Conservation (phyloP, 2,797 vertebrate species). For the Crypturellus tataupa region DNA sequence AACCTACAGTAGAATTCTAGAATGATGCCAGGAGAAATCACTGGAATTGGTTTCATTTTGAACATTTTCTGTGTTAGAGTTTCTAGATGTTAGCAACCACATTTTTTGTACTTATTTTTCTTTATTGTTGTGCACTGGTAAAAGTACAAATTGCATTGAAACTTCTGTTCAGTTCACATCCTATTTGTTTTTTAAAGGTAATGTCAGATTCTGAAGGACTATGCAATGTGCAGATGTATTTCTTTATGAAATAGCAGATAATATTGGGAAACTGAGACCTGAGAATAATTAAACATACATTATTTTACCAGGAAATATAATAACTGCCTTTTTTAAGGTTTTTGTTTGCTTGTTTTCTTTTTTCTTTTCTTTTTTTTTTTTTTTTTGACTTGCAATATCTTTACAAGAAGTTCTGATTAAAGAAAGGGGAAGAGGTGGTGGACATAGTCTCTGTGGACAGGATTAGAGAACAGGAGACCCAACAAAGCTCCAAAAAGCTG, state of each 20-base stretch:
- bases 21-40: not conserved
- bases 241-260: not conserved
- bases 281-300: not conserved
- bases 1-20: not conserved
- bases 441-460: not conserved
- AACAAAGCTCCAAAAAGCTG: not conserved
- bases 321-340: not conserved
- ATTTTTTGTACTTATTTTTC: not conserved
- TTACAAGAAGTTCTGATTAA: not conserved
- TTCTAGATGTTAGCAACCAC: not conserved
- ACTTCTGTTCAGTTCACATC: conserved; percentile 2
- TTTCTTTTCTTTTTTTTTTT: not conserved
- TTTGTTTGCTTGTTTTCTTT: too few relatives aligned
- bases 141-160: not conserved
- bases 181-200: not conserved
- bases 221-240: not conserved
- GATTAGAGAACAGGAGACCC: not conserved
- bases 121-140: conserved; percentile 8
- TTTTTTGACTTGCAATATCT: not conserved
- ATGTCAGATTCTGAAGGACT: conserved; percentile 11
- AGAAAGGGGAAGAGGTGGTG: not conserved
- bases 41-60: not conserved
- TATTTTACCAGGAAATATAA: conserved; percentile 3
- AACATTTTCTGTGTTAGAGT: not conserved
- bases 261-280: not conserved